Conservation (phyloP, 2,113 vertebrate genomes). For the Sebastes fasciatus region DNA sequence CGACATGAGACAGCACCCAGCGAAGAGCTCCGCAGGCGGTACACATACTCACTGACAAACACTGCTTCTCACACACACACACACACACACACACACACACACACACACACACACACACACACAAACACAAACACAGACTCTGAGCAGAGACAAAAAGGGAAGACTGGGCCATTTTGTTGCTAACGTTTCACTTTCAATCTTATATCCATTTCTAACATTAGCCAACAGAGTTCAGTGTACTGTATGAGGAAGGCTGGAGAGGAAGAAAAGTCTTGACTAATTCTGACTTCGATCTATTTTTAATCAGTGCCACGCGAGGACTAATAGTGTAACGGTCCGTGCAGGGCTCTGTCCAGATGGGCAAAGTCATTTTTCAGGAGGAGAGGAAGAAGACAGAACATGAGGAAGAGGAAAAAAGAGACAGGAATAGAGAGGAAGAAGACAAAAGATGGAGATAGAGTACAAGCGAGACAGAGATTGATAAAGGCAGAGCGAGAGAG, state of each 20-base stretch:
- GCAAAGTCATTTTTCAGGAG: conserved; percentile 73
- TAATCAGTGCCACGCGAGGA: conserved; percentile 69
- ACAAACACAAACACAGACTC: conserved; percentile 26
- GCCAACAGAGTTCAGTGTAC: conserved; percentile 28
- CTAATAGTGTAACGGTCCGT: conserved; percentile 65
- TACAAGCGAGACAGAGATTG: conserved; percentile 64
- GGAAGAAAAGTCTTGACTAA: conserved; percentile 66
- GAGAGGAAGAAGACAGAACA: conserved; percentile 49
- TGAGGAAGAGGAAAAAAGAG: conserved; percentile 52
- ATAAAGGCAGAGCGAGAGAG: conserved; percentile 60
- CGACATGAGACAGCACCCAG: conserved; percentile 76
- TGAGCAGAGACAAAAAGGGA: conserved; percentile 19
- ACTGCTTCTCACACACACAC: conserved; percentile 33
- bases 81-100: conserved; percentile 23
- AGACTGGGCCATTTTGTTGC: conserved; percentile 35
- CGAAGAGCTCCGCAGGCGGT: conserved; percentile 63
- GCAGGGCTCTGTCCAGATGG: conserved; percentile 72
- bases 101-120: conserved; percentile 20
- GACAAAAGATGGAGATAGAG: conserved; percentile 47
- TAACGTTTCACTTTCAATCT: conserved; percentile 58
- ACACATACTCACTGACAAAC: conserved; percentile 60
- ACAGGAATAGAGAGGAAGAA: conserved; percentile 42
- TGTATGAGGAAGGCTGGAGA: conserved; percentile 31
- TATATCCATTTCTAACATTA: conserved; percentile 39
- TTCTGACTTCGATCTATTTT: conserved; percentile 80